phyloP scores from a whole-genome alignment of 2,888 invertebrate species.

The Pandemis cinnamomeana region DNA sequence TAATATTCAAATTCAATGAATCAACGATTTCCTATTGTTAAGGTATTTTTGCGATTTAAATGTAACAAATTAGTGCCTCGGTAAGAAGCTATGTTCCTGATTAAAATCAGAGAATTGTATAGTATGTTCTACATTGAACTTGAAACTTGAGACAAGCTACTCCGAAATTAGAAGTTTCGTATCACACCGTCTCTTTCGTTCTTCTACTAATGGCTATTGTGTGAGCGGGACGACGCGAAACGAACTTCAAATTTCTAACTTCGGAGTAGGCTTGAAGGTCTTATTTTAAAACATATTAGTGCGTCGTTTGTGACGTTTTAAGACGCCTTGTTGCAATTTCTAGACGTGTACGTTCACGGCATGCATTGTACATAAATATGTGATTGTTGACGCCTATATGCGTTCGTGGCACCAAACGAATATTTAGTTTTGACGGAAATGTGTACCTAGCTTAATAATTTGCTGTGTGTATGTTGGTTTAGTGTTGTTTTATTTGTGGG shows the following conservation, averaged over 20 bases:
- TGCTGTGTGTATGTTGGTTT: conserved; percentile 7
- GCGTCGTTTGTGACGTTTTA: not conserved
- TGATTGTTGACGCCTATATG: not conserved
- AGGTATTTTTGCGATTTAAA: not conserved
- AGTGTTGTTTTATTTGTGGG: not conserved
- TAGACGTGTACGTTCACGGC: not conserved
- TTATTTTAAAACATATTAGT: not conserved
- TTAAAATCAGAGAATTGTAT: not conserved
- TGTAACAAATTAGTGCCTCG: conserved; percentile 2
- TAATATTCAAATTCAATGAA: conserved; percentile 1
- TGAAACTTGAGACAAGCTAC: not conserved
- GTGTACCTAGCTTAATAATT: not conserved
- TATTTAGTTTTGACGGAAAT: conserved; percentile 3
- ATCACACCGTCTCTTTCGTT: too few relatives aligned
- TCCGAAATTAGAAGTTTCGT: too few relatives aligned
- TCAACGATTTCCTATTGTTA: conserved; percentile 1
- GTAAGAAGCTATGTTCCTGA: not conserved
- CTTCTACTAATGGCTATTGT: too few relatives aligned
- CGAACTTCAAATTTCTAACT: too few relatives aligned
- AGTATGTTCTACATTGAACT: not conserved
- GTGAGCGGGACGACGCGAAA: too few relatives aligned
- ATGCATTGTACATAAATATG: not conserved
- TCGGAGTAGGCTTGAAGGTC: too few relatives aligned
- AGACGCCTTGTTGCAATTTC: not conserved
- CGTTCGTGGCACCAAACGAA: not conserved